phyloP scores from a whole-genome alignment of 2,113 vertebrate species.

The Mus musculus region GRCm39 chr4:75809001-75809500 shows the following conservation, averaged over 20 bases:
- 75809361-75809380: neutral
- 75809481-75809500: neutral
- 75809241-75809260: neutral
- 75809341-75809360: neutral
- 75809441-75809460: neutral
- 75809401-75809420: neutral
- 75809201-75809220: neutral
- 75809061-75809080: constrained; percentile 46
- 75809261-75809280: neutral
- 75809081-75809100: neutral
- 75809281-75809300: neutral
- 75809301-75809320: neutral
- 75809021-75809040: constrained; percentile 64
- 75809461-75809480: neutral
- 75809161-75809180: too few relatives aligned
- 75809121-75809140: neutral
- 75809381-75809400: neutral
- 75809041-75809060: constrained; percentile 57
- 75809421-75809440: neutral
- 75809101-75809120: neutral
- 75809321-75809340: neutral
- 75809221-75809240: neutral
- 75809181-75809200: neutral
- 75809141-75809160: neutral
- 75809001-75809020: constrained; percentile 47